Conservation (phyloP, 2,888 invertebrate genomes). For the Latrodectus elegans region DNA sequence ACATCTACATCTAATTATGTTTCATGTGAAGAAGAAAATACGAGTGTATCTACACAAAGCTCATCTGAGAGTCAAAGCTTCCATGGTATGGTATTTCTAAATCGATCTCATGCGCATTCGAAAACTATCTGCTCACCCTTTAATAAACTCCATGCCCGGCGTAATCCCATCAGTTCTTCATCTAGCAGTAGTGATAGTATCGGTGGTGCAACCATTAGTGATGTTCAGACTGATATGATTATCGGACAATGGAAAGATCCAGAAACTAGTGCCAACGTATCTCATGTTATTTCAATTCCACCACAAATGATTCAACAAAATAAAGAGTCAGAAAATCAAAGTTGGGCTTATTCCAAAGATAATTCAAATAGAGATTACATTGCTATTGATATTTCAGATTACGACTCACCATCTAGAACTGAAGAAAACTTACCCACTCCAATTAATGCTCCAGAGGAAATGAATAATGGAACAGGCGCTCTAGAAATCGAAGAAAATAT, state of each 20-base stretch:
- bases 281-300: not conserved
- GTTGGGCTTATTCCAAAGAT: not conserved
- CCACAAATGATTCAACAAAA: not conserved
- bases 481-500: too few species aligned
- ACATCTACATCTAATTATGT: conserved; percentile 28
- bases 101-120: conserved; percentile 10
- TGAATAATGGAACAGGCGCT: not conserved
- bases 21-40: conserved; percentile 42
- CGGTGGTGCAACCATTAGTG: conserved; percentile 53
- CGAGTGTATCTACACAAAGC: conserved; percentile 23
- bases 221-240: conserved; percentile 29
- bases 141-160: not conserved
- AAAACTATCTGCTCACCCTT: not conserved
- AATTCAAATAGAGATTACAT: not conserved
- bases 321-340: not conserved
- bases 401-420: not conserved
- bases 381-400: not conserved
- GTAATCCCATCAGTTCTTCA: conserved; percentile 24
- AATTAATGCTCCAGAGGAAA: not conserved
- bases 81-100: not conserved
- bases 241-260: conserved; percentile 16
- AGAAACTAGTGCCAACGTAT: not conserved
- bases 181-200: conserved; percentile 47
- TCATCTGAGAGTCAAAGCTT: conserved; percentile 7
- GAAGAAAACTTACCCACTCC: not conserved